Evolutionary conservation across 2,113 vertebrate genomes (phyloP).

Genomic region (Gallinago media): DNA sequence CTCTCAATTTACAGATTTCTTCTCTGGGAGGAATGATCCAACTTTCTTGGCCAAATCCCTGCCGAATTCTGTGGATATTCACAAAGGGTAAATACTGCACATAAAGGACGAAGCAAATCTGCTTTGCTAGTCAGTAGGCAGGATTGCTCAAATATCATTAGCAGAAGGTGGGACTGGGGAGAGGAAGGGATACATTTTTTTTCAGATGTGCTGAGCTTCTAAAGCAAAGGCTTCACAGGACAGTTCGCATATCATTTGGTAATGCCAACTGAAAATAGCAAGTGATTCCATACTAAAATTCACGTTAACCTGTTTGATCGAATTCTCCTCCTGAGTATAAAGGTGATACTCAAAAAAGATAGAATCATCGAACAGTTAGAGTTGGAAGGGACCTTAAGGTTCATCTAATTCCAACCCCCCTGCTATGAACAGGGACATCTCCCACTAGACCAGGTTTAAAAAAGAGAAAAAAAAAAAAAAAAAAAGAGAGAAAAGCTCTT

Average conservation of each 20-base stretch:
- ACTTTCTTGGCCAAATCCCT: slow-evolving; percentile 72
- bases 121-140: slow-evolving; percentile 57
- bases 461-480: too few species aligned
- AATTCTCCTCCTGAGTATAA: slow-evolving; percentile 31
- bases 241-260: not conserved
- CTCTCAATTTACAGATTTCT: slow-evolving; percentile 65
- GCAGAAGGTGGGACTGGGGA: not conserved
- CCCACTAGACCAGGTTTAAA: not conserved
- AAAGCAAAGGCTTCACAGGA: not conserved
- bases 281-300: not conserved
- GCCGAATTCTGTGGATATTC: slow-evolving; percentile 72
- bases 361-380: not conserved
- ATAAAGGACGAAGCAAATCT: slow-evolving; percentile 75
- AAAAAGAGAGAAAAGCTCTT: too few species aligned
- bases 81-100: slow-evolving; percentile 71
- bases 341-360: not conserved
- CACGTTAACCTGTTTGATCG: not conserved
- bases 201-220: not conserved
- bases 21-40: slow-evolving; percentile 58
- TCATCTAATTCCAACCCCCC: not conserved
- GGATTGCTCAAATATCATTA: slow-evolving; percentile 62
- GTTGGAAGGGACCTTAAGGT: not conserved
- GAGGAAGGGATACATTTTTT: not conserved
- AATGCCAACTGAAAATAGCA: not conserved
- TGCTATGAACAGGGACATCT: not conserved